A percentile compares a stretch with the other conserved stretches of the same genome.
phyloP scores from a whole-genome alignment of 2,888 invertebrate genomes.

The Leucophenga montana region DNA sequence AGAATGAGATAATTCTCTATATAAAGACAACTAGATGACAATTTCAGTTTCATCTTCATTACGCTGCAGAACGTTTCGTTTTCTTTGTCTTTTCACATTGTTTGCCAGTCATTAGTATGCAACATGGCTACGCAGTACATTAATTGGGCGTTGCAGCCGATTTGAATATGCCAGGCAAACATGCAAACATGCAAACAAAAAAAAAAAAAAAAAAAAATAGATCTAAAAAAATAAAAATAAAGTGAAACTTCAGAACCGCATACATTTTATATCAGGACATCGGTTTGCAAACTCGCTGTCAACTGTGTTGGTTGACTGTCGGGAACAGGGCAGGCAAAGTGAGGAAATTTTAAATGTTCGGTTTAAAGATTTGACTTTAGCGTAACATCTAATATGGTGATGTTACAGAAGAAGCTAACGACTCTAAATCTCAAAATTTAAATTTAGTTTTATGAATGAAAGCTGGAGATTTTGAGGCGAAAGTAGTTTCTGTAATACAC shows the following conservation, averaged over 20 bases:
- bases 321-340: too few species aligned
- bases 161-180: conserved; percentile 57
- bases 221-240: background rate
- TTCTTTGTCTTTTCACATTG: conserved; percentile 22
- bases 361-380: too few species aligned
- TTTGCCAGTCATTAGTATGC: conserved; percentile 62
- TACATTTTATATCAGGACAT: conserved; percentile 35
- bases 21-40: too few species aligned
- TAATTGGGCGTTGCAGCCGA: conserved; percentile 69
- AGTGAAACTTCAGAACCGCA: conserved; percentile 41
- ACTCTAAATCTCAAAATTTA: too few species aligned
- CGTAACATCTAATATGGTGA: too few species aligned
- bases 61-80: conserved; percentile 1
- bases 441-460: too few species aligned
- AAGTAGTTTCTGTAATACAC: too few species aligned
- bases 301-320: background rate
- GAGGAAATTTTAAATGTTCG: too few species aligned
- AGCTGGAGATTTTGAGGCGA: too few species aligned
- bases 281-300: conserved; percentile 14
- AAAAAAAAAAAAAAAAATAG: conserved; percentile 2
- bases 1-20: too few species aligned
- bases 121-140: conserved; percentile 63
- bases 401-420: too few species aligned
- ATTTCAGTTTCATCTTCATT: conserved; percentile 14
- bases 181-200: conserved; percentile 27